Evolutionary conservation across 1,140 invertebrate species (phyloP).

Genomic region (Orius insidiosus): DNA sequence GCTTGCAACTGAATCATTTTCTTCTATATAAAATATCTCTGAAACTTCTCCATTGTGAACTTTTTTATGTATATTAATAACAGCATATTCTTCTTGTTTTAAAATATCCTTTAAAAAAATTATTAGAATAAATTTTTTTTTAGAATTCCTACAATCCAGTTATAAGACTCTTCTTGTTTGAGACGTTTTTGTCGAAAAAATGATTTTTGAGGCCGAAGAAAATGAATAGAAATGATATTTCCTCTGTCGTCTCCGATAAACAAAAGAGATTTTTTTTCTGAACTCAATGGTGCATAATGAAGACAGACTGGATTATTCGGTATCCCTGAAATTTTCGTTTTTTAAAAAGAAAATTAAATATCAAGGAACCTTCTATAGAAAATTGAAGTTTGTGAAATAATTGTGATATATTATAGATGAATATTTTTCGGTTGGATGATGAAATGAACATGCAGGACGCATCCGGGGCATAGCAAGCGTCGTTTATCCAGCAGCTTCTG

Average conservation of each 20-base stretch:
- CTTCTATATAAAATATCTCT: too few relatives aligned
- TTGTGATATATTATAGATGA: not conserved
- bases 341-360: too few relatives aligned
- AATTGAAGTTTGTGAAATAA: conserved; percentile 1
- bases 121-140: too few relatives aligned
- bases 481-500: not conserved
- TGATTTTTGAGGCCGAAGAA: not conserved
- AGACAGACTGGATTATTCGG: not conserved
- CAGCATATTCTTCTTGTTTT: too few relatives aligned
- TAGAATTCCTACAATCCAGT: not conserved
- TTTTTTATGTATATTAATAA: too few relatives aligned
- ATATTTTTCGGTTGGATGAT: not conserved
- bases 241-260: not conserved
- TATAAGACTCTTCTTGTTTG: not conserved
- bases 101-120: too few relatives aligned
- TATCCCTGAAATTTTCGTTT: not conserved
- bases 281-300: not conserved
- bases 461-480: not conserved
- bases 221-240: not conserved
- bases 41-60: too few relatives aligned
- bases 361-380: not conserved
- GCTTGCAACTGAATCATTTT: too few relatives aligned
- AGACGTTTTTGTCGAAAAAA: not conserved
- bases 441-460: not conserved
- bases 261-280: not conserved